phyloP scores from a whole-genome alignment of 2,113 vertebrate genomes.

The Ramphastos sulfuratus region DNA sequence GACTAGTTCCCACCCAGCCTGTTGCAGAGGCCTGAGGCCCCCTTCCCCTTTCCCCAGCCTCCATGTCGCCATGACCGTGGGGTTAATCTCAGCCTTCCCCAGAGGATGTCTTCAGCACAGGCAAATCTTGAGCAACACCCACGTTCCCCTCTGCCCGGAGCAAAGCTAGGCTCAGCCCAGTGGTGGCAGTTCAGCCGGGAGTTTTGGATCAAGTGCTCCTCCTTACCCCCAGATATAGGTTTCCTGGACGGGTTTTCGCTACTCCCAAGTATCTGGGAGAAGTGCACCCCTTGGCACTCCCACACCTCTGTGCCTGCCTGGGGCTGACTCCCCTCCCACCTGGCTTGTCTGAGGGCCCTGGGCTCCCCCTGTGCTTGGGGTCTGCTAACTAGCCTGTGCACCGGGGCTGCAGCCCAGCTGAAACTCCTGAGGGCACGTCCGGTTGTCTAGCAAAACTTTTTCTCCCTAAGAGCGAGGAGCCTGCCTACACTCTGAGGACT shows the following conservation, averaged over 20 bases:
- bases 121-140: not conserved
- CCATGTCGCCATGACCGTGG: accelerated
- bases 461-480: not conserved
- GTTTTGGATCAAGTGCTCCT: not conserved
- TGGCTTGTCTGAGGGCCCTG: accelerated
- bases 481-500: not conserved
- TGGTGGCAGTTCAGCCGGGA: accelerated
- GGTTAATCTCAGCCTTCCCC: not conserved
- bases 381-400: accelerated
- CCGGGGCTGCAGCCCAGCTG: accelerated
- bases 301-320: accelerated
- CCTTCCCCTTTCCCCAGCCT: not conserved
- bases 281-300: not conserved
- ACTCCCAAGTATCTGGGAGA: not conserved
- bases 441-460: not conserved
- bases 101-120: not conserved
- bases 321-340: not conserved
- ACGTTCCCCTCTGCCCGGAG: not conserved
- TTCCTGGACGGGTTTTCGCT: not conserved
- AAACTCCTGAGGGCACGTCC: accelerated
- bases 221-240: not conserved
- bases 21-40: not conserved
- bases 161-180: not conserved
- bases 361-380: accelerated
- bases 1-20: not conserved